Conservation (phyloP, 2,888 invertebrate genomes). For the Macrosiphum euphorbiae region DNA sequence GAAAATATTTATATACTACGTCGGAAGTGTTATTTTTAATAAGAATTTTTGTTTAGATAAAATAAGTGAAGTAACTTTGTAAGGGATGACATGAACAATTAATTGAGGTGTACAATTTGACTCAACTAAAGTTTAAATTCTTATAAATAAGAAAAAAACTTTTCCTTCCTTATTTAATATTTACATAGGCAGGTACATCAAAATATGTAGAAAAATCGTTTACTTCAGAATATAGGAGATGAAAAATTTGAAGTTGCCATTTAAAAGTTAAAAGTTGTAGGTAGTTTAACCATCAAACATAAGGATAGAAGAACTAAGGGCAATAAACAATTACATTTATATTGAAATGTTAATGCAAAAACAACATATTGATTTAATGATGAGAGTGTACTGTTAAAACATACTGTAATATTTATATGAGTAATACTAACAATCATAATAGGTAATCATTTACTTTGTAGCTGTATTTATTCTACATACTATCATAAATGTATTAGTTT, state of each 20-base stretch:
- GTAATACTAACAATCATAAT: not conserved
- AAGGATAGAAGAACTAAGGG: not conserved
- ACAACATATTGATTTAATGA: not conserved
- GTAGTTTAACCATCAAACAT: not conserved
- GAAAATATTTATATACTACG: not conserved
- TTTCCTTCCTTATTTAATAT: not conserved
- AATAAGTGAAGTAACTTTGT: not conserved
- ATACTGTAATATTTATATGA: not conserved
- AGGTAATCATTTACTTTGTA: not conserved
- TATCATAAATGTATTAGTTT: not conserved
- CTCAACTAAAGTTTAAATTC: not conserved
- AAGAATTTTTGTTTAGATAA: not conserved
- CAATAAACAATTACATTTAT: not conserved
- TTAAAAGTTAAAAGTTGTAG: not conserved
- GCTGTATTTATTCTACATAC: not conserved
- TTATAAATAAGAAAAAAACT: not conserved
- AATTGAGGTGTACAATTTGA: not conserved
- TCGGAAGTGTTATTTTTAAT: not conserved
- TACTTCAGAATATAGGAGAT: not conserved
- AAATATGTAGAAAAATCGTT: not conserved
- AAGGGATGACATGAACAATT: not conserved
- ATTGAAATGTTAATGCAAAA: not conserved
- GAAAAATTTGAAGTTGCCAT: not conserved
- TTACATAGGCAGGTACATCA: too few relatives aligned
- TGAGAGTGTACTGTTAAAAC: not conserved